phyloP scores from a whole-genome alignment of 2,888 invertebrate genomes.

The Oegoconia quadripuncta region DNA sequence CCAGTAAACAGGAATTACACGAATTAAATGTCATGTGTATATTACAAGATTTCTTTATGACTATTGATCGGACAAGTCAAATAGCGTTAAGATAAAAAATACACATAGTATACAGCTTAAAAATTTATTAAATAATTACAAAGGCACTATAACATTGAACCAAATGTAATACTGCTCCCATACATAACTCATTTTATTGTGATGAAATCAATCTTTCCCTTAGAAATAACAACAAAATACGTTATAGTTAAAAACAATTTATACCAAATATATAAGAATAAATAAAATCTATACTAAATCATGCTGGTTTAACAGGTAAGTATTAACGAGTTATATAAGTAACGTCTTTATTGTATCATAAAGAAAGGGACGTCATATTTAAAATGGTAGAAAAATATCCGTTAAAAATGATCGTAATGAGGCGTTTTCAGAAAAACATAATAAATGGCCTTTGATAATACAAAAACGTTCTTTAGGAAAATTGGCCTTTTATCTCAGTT shows the following conservation, averaged over 20 bases:
- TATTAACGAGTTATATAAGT: too few species aligned
- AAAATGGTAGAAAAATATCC: too few species aligned
- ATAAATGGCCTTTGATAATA: too few species aligned
- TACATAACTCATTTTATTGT: constrained; percentile 29
- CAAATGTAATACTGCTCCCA: constrained; percentile 51
- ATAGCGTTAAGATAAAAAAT: not conserved
- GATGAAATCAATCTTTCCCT: constrained; percentile 25
- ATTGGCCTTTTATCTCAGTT: too few species aligned
- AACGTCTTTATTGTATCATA: too few species aligned
- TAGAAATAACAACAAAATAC: not conserved
- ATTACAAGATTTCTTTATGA: too few species aligned
- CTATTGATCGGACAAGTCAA: not conserved
- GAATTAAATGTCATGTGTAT: too few species aligned
- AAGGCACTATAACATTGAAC: constrained; percentile 60
- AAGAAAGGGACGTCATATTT: too few species aligned
- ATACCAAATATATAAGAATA: constrained; percentile 7
- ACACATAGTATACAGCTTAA: constrained; percentile 21
- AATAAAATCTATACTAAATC: constrained; percentile 9
- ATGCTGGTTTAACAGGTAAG: constrained; percentile 4
- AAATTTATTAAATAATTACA: constrained; percentile 64
- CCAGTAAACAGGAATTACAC: too few species aligned
- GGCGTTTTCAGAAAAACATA: too few species aligned
- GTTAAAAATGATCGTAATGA: too few species aligned
- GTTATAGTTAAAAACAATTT: not conserved
- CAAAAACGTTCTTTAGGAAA: too few species aligned